Conservation (phyloP, 2,797 vertebrate species). For the Perodicticus potto region DNA sequence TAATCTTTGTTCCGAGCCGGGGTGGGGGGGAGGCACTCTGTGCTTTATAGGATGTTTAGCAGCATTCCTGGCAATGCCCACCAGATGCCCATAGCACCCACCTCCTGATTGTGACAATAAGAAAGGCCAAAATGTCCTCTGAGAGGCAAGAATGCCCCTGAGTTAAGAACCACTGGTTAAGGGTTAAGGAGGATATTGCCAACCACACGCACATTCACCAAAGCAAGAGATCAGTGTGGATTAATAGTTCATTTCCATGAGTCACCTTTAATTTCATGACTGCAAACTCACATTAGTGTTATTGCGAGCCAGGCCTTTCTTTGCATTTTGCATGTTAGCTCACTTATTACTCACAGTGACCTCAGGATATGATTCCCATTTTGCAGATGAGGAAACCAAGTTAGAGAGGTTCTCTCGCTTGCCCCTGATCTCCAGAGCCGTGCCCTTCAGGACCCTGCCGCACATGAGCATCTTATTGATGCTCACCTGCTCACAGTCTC, state of each 20-base stretch:
- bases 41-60: not conserved
- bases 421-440: not conserved
- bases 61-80: not conserved
- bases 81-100: not conserved
- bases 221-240: not conserved
- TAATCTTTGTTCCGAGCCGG: not conserved
- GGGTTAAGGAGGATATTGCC: not conserved
- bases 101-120: not conserved
- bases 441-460: not conserved
- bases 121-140: not conserved
- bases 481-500: not conserved
- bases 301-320: not conserved
- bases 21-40: not conserved
- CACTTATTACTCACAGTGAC: not conserved
- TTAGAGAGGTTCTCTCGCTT: not conserved
- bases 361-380: not conserved
- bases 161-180: not conserved
- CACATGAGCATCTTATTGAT: fast-evolving
- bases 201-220: not conserved
- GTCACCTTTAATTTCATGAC: not conserved
- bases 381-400: not conserved
- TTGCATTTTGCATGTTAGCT: not conserved
- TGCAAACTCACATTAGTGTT: not conserved
- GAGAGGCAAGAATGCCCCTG: not conserved
- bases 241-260: not conserved